phyloP scores from a whole-genome alignment of 2,888 invertebrate genomes.

The Cheilosia scutellata region DNA sequence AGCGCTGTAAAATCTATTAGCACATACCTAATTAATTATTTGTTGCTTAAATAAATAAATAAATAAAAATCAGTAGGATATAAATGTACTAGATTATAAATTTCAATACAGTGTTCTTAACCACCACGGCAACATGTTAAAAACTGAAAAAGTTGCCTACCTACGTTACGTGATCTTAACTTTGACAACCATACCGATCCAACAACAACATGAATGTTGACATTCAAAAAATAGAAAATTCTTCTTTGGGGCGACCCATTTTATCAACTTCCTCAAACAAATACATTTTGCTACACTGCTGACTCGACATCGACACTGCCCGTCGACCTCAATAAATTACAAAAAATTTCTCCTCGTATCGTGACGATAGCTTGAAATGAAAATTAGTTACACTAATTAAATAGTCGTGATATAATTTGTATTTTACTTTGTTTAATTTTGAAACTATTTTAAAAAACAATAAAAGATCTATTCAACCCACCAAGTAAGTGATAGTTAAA shows the following conservation, averaged over 20 bases:
- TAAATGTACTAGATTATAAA: too few relatives aligned
- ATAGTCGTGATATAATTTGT: background rate
- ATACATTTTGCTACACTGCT: constrained; percentile 33
- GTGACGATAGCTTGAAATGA: background rate
- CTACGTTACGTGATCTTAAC: constrained; percentile 50
- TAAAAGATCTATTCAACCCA: background rate
- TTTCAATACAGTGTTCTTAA: background rate
- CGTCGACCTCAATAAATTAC: constrained; percentile 53
- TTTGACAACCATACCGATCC: background rate
- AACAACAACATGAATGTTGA: constrained; percentile 8
- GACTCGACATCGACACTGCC: constrained; percentile 50
- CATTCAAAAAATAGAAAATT: background rate
- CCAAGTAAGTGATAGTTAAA: constrained; percentile 9
- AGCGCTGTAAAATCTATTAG: too few relatives aligned
- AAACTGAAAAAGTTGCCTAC: too few relatives aligned
- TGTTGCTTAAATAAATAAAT: too few relatives aligned
- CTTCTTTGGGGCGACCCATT: constrained; percentile 44
- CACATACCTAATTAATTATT: too few relatives aligned
- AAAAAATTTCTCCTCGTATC: constrained; percentile 22
- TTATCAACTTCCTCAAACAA: constrained; percentile 33
- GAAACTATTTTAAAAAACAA: background rate
- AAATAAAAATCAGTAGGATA: too few relatives aligned
- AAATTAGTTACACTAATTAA: constrained; percentile 1
- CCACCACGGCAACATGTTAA: constrained; percentile 1
- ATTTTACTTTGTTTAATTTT: constrained; percentile 8